Base-by-base conservation (phyloP, 2,113 vertebrate genomes). In the Plecotus auritus region DNA sequence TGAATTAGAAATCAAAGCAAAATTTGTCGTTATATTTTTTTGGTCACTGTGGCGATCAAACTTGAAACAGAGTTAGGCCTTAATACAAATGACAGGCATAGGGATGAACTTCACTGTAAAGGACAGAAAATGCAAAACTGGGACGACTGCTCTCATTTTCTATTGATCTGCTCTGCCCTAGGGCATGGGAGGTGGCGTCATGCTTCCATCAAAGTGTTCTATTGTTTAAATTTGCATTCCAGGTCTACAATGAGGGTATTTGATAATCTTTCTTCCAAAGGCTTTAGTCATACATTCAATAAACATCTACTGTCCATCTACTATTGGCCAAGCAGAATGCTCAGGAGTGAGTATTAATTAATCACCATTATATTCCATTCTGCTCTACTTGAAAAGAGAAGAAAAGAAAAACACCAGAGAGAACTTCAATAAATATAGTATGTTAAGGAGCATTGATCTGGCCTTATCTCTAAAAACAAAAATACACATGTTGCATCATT, bases 401-500 rank as follows among this genome's bases (percentile, higher is more conserved):
- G 56, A 69, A 85, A 80, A 80, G 54, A 35, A 77, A 85, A 85
- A 72, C 5, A 77, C 12, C 35, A 47, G n/a, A 82, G 37, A 64
- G 40, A 69, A 32, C 4, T 14, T 92, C 2, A 73, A 82, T 42
- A 95, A 92, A 72, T 70, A 91, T 4, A 12, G 13, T 42, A 74
- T 92, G 22, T 10, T 82, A 81, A 74, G 18, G 74, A 85, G 13
- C n/a, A 66, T 40, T 64, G 18, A 37, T 93, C 30, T 95, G 84
- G 66, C 51, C 11, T 84, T 89, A n/a, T 84, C 66, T 95, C 73
- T 80, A 85, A 95, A 93, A 89, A 73, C 47, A 95, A 72, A 94
- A 96, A 84, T 72, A 78, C 47, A 51, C 32, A 93, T 40, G 51
- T 37, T 80, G 10, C 61, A 49, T 67, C 59, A 67, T 82, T 82